phyloP scores from a whole-genome alignment of 1,140 invertebrate genomes.

The Agrypnia vestita region DNA sequence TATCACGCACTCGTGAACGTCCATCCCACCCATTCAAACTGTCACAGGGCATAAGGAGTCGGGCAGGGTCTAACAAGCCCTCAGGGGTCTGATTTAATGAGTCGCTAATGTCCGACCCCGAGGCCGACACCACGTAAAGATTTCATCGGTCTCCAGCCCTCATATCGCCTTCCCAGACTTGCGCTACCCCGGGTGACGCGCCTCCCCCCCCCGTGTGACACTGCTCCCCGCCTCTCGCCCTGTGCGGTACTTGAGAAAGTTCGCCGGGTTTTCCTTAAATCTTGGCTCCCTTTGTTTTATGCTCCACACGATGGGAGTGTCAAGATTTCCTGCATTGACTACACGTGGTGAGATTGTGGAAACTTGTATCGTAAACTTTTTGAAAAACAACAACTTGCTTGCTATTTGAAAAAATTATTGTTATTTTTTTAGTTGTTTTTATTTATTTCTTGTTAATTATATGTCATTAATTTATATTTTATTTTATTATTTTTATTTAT shows the following conservation, averaged over 20 bases:
- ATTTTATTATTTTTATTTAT: too few relatives aligned
- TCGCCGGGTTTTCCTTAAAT: constrained; percentile 35
- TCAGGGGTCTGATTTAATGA: constrained; percentile 60
- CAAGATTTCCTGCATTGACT: constrained; percentile 38
- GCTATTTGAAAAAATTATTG: too few relatives aligned
- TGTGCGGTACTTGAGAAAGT: constrained; percentile 33
- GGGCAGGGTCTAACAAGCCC: constrained; percentile 56
- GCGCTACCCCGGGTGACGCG: constrained; percentile 16
- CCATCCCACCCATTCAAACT: constrained; percentile 26
- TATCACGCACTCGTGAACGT: constrained; percentile 14
- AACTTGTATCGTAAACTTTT: background rate
- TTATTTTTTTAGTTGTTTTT: too few relatives aligned
- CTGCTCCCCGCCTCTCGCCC: constrained; percentile 8
- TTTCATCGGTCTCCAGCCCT: constrained; percentile 57
- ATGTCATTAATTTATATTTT: too few relatives aligned
- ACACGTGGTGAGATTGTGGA: constrained; percentile 7
- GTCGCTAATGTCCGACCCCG: constrained; percentile 61
- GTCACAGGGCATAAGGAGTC: constrained; percentile 4
- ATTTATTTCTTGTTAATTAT: too few relatives aligned
- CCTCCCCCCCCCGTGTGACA: constrained; percentile 20
- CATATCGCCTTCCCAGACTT: constrained; percentile 28
- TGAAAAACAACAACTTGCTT: background rate
- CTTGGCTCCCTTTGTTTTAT: constrained; percentile 51
- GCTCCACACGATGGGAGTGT: constrained; percentile 21
- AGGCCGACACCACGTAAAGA: constrained; percentile 59